Percentiles rank a stretch among this genome's conserved stretches.
phyloP scores from a whole-genome alignment of 2,888 invertebrate species.

The Sminthurinus aureus region DNA sequence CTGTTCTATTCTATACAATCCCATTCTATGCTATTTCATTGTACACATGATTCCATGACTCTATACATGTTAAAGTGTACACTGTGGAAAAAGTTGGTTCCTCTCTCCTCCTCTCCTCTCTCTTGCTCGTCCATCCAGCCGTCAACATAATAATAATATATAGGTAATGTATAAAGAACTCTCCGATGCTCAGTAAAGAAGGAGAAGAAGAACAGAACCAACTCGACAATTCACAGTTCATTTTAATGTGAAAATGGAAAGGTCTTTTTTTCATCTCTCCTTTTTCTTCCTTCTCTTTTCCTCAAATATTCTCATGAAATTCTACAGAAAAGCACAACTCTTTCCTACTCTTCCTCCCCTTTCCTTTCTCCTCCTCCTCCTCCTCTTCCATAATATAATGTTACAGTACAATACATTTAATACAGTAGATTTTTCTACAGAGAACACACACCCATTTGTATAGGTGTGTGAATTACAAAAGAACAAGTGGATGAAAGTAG shows the following conservation, averaged over 20 bases:
- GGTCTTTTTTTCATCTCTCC: background rate
- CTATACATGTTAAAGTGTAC: slow-evolving; percentile 14
- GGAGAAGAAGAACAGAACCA: background rate
- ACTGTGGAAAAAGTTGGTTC: background rate
- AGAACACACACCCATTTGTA: too few relatives aligned
- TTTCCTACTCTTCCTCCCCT: background rate
- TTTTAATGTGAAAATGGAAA: slow-evolving; percentile 8
- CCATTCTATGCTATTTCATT: slow-evolving; percentile 30
- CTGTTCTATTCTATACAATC: too few relatives aligned
- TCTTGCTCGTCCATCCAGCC: slow-evolving; percentile 3
- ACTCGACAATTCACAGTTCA: slow-evolving; percentile 12
- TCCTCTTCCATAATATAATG: background rate
- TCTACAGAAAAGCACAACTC: background rate
- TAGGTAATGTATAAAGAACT: slow-evolving; percentile 25
- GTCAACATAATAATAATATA: slow-evolving; percentile 42
- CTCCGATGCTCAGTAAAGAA: background rate
- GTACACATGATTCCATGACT: slow-evolving; percentile 50
- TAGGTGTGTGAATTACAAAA: too few relatives aligned
- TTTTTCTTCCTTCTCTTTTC: background rate
- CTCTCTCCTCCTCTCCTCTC: background rate
- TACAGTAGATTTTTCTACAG: too few relatives aligned
- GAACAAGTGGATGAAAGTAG: background rate
- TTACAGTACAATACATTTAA: too few relatives aligned
- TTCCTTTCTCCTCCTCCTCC: background rate
- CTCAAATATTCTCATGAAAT: background rate